Base-by-base conservation (phyloP, 2,888 invertebrate genomes). In the Leptinotarsa rubiginosa region DNA sequence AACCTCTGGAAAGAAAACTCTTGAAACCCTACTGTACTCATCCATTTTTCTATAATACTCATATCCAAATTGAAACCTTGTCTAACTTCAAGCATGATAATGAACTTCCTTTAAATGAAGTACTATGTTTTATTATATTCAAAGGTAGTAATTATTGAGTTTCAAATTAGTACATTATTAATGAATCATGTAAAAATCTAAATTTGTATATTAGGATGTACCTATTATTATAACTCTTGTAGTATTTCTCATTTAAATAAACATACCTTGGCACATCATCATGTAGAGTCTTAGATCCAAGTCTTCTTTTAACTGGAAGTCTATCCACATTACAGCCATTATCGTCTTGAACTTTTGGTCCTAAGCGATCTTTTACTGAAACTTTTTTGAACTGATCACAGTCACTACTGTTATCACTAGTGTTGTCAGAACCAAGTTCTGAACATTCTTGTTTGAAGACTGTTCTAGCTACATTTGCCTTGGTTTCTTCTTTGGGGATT, bases 301-400 rank as follows among this genome's bases (percentile, higher is more conserved):
- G 64, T 70, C 76, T 69, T 54, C 72, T 76, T 56, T 76, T 77
- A 22, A 76, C 71, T 7, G 70, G n/a, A 59, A 20, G 41, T 52
- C 56, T 71, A 18, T 62, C 54, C 16, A 20, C 64, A 64, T 52
- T 52, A 25, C 52, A n/a, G 54, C 69, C 69, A n/a, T 31, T 22
- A 22, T 71, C 31, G 2, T 41, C 66, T 54, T 67, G 59, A 20
- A 75, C 68, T 68, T 71, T 75, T 52, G 75, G 74, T 25, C 77
- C 77, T 56, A 80, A 72, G 13, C 79, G 70, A 41, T 73, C 71
- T 70, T 68, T 77, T 16, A 64, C 75, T 31, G 80, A 70, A 70
- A 41, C 70, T 52, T 71, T 70, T 62, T 50, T 65, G 12, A 54
- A 54, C 50, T 71, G 67, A 67, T 71, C 52, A 41, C 10, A 47